Conservation (phyloP, 2,888 invertebrate species). For the Polietes domitor region DNA sequence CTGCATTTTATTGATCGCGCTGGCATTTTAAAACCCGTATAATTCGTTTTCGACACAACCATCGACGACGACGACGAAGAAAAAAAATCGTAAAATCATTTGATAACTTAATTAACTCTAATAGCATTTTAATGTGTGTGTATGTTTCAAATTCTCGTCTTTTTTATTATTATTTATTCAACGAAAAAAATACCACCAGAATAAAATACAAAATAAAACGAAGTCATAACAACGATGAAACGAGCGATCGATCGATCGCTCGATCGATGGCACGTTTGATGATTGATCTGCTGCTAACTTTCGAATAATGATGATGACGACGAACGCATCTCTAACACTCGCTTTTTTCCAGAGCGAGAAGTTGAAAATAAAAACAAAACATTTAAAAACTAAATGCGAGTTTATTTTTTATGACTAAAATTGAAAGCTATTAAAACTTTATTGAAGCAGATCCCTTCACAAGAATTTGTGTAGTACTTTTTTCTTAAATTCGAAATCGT, state of each 20-base stretch:
- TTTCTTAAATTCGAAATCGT: neutral
- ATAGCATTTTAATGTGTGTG: constrained; percentile 46
- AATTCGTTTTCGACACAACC: constrained; percentile 17
- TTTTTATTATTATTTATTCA: constrained; percentile 25
- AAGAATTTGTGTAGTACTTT: neutral
- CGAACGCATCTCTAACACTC: neutral
- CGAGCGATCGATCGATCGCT: neutral
- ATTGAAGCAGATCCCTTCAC: neutral
- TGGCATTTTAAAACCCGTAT: constrained; percentile 21
- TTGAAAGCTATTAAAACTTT: constrained; percentile 20
- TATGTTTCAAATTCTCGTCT: constrained; percentile 38
- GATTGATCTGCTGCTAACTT: constrained; percentile 19
- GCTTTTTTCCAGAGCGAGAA: neutral
- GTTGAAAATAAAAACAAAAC: neutral
- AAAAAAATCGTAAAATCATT: constrained; percentile 32
- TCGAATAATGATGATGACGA: neutral
- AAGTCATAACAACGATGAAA: neutral
- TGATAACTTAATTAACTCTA: constrained; percentile 62
- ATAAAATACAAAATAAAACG: neutral
- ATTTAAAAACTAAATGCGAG: constrained; percentile 11
- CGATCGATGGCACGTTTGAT: neutral
- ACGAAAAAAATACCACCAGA: neutral
- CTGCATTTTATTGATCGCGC: neutral
- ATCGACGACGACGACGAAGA: neutral
- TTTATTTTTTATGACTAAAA: constrained; percentile 14